Conservation (phyloP, 2,113 vertebrate species). For the Rana temporaria region DNA sequence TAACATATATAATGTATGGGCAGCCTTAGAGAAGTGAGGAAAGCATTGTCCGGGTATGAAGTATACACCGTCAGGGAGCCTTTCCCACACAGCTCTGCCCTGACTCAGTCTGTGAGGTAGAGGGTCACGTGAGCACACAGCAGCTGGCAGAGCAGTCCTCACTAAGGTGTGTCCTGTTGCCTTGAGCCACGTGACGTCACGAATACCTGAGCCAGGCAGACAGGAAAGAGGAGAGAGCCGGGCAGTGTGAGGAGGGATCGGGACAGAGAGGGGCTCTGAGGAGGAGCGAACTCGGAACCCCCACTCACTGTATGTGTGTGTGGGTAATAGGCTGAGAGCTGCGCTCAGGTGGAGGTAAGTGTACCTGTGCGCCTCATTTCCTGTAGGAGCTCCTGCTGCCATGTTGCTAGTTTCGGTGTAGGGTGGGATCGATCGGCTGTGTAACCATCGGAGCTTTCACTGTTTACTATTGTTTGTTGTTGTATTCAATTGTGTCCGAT, state of each 20-base stretch:
- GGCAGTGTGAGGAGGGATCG: background rate
- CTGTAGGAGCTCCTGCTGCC: constrained; percentile 4
- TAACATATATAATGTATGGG: too few species aligned
- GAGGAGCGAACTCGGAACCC: too few species aligned
- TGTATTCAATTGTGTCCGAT: too few species aligned
- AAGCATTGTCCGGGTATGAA: too few species aligned
- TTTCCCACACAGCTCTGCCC: background rate
- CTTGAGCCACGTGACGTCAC: constrained; percentile 45
- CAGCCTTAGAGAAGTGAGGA: too few species aligned
- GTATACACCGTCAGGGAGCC: too few species aligned
- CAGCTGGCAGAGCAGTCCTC: constrained; percentile 14
- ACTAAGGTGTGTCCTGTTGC: constrained; percentile 49
- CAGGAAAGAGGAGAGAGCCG: background rate
- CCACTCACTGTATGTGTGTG: too few species aligned
- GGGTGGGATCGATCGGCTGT: too few species aligned
- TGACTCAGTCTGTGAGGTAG: constrained; percentile 33
- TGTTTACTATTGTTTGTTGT: too few species aligned
- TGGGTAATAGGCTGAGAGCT: background rate
- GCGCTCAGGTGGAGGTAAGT: constrained; percentile 10
- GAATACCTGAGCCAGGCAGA: constrained; percentile 45
- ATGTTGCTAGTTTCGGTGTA: background rate
- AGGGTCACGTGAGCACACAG: background rate
- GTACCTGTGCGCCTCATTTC: background rate
- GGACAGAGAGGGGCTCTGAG: too few species aligned
- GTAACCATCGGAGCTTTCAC: too few species aligned